These are phyloP conservation scores for Pteronura brasiliensis DNA, from an alignment of 2,113 vertebrate genomes.

Conservation along the genomic window DNA sequence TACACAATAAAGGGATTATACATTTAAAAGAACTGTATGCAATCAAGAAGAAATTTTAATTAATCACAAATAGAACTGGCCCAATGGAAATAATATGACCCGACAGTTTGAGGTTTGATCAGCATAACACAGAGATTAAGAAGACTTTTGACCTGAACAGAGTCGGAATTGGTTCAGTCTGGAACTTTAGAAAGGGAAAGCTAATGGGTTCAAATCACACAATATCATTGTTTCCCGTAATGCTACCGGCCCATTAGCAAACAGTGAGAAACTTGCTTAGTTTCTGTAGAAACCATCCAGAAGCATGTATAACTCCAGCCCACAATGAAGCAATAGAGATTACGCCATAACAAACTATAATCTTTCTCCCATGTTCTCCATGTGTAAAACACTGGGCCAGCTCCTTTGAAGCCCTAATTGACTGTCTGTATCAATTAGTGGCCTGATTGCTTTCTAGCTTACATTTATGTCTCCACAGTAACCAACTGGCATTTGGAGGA, in stretches of 20 bases:
- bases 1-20: constrained; percentile 82
- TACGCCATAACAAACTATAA: constrained; percentile 79
- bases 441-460: constrained; percentile 80
- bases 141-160: constrained; percentile 84
- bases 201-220: constrained; percentile 79
- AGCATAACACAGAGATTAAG: constrained; percentile 85
- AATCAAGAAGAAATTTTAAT: constrained; percentile 86
- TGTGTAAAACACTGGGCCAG: constrained; percentile 82
- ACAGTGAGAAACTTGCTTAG: constrained; percentile 77
- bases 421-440: constrained; percentile 85
- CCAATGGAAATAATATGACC: constrained; percentile 85
- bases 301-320: constrained; percentile 78
- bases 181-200: constrained; percentile 77
- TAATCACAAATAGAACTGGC: constrained; percentile 83
- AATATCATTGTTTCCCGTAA: constrained; percentile 81
- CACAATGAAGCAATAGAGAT: constrained; percentile 81
- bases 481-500: constrained; percentile 68
- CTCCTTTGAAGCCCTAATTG: constrained; percentile 88
- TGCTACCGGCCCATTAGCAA: constrained; percentile 77
- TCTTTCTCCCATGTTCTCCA: constrained; percentile 81
- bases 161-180: constrained; percentile 78
- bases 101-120: constrained; percentile 84
- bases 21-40: constrained; percentile 78
- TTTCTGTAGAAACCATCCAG: constrained; percentile 79
- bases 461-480: constrained; percentile 81